phyloP scores from a whole-genome alignment of 2,888 invertebrate genomes.

The Ectropis crepuscularia region DNA sequence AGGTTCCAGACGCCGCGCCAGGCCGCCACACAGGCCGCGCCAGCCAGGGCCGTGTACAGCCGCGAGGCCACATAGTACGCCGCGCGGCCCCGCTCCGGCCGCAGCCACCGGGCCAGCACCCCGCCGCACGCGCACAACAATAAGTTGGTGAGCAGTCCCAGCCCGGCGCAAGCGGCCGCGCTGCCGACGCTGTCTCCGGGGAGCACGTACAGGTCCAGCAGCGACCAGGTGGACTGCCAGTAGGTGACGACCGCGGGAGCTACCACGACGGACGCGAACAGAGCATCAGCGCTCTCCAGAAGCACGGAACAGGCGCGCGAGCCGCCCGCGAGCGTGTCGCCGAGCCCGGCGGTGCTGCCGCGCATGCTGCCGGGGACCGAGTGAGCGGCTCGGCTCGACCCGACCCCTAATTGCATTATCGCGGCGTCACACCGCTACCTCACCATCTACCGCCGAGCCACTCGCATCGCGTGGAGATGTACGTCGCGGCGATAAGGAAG shows the following conservation, averaged over 20 bases:
- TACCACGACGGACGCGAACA: constrained; percentile 89
- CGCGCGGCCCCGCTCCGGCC: constrained; percentile 88
- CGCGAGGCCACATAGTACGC: constrained; percentile 89
- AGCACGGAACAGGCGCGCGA: constrained; percentile 79
- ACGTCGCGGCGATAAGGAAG: neutral
- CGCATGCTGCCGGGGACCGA: constrained; percentile 79
- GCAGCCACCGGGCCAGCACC: constrained; percentile 78
- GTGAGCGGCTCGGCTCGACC: constrained; percentile 14
- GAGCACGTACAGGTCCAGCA: constrained; percentile 89
- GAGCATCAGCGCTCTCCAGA: constrained; percentile 88
- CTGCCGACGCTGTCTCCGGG: constrained; percentile 86
- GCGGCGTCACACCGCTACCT: constrained; percentile 58
- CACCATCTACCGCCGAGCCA: constrained; percentile 26
- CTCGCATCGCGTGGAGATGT: constrained; percentile 5
- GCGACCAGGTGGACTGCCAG: constrained; percentile 94
- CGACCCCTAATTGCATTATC: constrained; percentile 77
- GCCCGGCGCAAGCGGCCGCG: constrained; percentile 87
- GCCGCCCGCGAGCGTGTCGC: constrained; percentile 85
- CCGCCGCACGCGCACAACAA: constrained; percentile 88
- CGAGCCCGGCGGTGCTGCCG: constrained; percentile 88
- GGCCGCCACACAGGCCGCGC: constrained; percentile 92
- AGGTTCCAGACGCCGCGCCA: constrained; percentile 94
- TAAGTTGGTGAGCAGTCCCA: constrained; percentile 89
- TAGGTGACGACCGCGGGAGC: constrained; percentile 93
- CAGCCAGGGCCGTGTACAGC: constrained; percentile 90